Base-by-base conservation (phyloP, 92 coral and sea anemone species). In the Actinernus sp. region DNA sequence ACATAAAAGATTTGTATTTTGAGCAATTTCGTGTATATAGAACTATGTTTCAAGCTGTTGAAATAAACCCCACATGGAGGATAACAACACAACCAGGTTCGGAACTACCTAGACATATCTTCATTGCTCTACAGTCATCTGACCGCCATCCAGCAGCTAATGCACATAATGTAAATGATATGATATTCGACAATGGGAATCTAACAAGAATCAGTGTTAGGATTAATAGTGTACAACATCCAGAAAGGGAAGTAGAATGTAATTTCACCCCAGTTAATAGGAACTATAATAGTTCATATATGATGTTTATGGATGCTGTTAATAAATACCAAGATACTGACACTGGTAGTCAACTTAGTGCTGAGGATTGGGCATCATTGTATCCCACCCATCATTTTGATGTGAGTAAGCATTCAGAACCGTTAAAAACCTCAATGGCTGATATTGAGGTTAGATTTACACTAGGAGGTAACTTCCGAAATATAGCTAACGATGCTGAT, bases 111-210 rank as follows among this genome's bases (percentile, higher is more conserved):
- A 36, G 26, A 26, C 47, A 32, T 34, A n/a, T 59, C 36, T 59
- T 61, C 31, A 61, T 61, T 22, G 68, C 50, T 10, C 17, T 61
- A 1, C 68, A 61, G 30, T n/a, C 55, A 37, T 2, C 31, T 39
- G 68, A 61, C 23, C 44, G 68, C 2, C 34, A 36, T 4, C 68
- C 68, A 27, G 12, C n/a, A 3, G 26, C 66, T 18, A 36, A 59
- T 32, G 27, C 66, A 1, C 66, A 59, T 11, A 25, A 36, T 59
- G 16, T 59, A 1, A 32, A 59, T 59, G 36, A 59, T 29, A 59
- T 59, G 66, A 23, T 59, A 23, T 36, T 59, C 45, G 66, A 59
- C 36, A 59, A 37, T 59, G 66, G 51, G 19, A 29, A 59, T 59
- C 66, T 61, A 19, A 61, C 68, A 27, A 61, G 68, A 38, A 61